These are phyloP conservation scores for Ptiloglossa arizonensis DNA, from an alignment of 1,140 invertebrate genomes.

Conservation along the genomic window DNA sequence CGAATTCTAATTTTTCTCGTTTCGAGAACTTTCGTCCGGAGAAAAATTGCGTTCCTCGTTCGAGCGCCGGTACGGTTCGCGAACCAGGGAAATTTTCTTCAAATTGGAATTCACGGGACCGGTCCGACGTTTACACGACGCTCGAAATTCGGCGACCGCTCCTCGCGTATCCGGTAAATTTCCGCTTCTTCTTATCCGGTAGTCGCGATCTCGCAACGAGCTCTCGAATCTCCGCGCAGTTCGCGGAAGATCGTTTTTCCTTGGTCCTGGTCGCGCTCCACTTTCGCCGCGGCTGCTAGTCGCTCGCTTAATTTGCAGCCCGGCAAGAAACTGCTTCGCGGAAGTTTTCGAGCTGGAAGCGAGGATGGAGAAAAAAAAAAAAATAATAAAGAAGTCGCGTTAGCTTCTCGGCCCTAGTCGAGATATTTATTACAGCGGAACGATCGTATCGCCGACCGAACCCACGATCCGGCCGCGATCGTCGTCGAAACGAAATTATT, in stretches of 20 bases:
- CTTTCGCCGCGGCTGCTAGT: constrained; percentile 40
- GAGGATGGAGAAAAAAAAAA: background rate
- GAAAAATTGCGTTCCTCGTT: too few species aligned
- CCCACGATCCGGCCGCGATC: constrained; percentile 26
- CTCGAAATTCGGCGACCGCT: too few species aligned
- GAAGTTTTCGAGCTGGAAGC: constrained; percentile 20
- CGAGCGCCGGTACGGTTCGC: too few species aligned
- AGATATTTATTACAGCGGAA: constrained; percentile 58
- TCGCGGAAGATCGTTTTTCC: constrained; percentile 36
- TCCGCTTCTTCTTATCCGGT: constrained; percentile 3
- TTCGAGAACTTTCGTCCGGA: too few species aligned
- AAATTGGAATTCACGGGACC: too few species aligned
- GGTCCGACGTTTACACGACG: too few species aligned
- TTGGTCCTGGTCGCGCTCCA: constrained; percentile 44
- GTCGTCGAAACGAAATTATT: constrained; percentile 46
- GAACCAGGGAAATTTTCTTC: too few species aligned
- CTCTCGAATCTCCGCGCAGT: background rate
- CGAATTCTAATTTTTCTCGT: too few species aligned
- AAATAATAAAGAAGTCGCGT: background rate
- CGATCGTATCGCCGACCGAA: constrained; percentile 43
- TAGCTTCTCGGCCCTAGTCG: constrained; percentile 16
- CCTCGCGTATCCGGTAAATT: background rate
- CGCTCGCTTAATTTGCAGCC: constrained; percentile 56
- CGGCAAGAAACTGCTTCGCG: constrained; percentile 45
- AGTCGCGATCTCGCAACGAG: constrained; percentile 6